Conservation (phyloP, 2,113 vertebrate genomes). For the Galeopterus variegatus region DNA sequence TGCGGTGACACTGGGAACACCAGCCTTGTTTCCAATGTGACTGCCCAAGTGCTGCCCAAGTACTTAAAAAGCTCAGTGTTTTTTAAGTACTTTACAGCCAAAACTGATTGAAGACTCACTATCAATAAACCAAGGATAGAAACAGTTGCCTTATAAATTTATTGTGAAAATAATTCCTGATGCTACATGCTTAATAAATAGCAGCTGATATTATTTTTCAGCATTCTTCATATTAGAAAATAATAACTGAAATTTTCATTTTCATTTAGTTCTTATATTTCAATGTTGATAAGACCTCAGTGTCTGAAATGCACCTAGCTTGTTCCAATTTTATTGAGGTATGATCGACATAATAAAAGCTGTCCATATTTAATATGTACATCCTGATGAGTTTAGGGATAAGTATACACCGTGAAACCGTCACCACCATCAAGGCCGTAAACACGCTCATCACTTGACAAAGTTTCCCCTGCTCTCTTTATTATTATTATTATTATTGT, state of each 20-base stretch:
- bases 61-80: neutral
- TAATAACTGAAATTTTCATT: neutral
- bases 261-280: neutral
- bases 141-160: neutral
- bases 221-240: neutral
- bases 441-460: neutral
- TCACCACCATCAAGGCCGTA: neutral
- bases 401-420: neutral
- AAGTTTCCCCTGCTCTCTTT: neutral
- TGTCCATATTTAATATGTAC: neutral
- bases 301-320: neutral
- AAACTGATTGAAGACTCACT: neutral
- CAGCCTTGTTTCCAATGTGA: neutral
- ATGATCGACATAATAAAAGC: neutral
- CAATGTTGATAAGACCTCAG: neutral
- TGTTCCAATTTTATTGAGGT: neutral
- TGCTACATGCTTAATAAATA: neutral
- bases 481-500: neutral
- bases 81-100: no score
- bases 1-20: accelerated
- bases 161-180: neutral
- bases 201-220: neutral
- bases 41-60: no score
- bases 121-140: neutral
- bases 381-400: neutral